Evolutionary conservation across 1,140 invertebrate species (phyloP).

Genomic region (Hylyphantes graminicola): DNA sequence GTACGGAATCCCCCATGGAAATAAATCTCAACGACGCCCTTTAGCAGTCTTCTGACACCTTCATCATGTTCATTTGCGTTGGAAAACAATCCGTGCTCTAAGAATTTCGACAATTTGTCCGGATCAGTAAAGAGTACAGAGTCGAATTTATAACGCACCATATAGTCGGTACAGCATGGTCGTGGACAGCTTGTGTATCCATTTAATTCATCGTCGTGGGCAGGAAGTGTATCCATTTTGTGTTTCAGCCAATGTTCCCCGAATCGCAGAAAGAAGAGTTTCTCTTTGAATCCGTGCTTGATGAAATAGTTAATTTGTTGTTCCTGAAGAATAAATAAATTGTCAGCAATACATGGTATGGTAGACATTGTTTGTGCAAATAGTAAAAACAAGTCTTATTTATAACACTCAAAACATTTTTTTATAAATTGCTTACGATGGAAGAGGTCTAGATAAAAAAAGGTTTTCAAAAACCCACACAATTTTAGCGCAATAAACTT

Average conservation of each 20-base stretch:
- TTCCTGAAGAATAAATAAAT: slow-evolving; percentile 2
- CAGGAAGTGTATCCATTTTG: not conserved
- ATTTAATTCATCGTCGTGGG: no score
- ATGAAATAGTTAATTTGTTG: slow-evolving; percentile 35
- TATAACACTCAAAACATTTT: no score
- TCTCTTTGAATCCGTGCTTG: slow-evolving; percentile 26
- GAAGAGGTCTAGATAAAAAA: no score
- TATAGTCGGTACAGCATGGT: no score
- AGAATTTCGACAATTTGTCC: slow-evolving; percentile 5
- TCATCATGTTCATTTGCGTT: not conserved
- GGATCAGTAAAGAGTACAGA: slow-evolving; percentile 5
- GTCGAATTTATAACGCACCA: not conserved
- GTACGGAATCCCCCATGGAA: no score
- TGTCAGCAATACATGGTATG: not conserved
- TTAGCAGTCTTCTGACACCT: slow-evolving; percentile 22
- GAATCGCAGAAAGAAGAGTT: slow-evolving; percentile 19
- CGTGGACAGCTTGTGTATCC: no score
- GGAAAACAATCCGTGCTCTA: slow-evolving; percentile 19
- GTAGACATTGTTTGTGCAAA: not conserved
- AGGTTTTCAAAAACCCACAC: no score
- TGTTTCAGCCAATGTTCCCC: not conserved
- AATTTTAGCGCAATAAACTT: no score
- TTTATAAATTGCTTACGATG: no score
- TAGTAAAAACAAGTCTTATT: not conserved
- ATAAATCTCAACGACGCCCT: slow-evolving; percentile 26